Evolutionary conservation across 2,888 invertebrate genomes (phyloP), one percentile per base, ranked within the genome.

Genomic region (Acanthosepion pharaonis): DNA sequence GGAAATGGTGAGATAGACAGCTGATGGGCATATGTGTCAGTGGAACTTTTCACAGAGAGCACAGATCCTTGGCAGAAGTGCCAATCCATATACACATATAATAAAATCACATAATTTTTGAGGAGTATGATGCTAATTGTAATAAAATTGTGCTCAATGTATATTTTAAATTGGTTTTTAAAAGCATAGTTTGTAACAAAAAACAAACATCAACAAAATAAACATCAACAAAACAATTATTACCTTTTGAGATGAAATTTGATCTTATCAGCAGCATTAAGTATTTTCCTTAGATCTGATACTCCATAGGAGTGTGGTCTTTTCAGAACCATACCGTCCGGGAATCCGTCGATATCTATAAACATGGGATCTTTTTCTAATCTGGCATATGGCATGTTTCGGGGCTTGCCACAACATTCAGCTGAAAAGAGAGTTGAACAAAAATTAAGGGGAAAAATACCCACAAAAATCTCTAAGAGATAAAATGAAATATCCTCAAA

Each of bases 291-390:
- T 53, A 93, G 93, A 93, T 93, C 93, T 25, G 93, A 49, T 93
- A 93, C 53, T 93, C 93, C 93, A 93, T 93, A 93, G 93, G 93
- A 93, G 28, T 93, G 93, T 93, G 93, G 93, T 93, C 93, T 48
- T 51, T 93, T 93, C 53, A 93, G 93, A 49, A 93, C 53, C 49
- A 93, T 93, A 49, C 93, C 93, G n/a, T 93, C 93, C 20, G 93
- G 93, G 51, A 93, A 93, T 28, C 93, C 93, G 28, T 93, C 93
- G 53, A 93, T 93, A 49, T 93, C 93, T n/a, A 93, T 93, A 93
- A 93, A 93, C 93, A 93, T 93, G 0, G 93, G 93, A 51, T 93
- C 93, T 93, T 93, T 93, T 93, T 93, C 93, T 53, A 93, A 53
- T 93, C n/a, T 51, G 53, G 48, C 5, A 93, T 53, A 93, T 93